Conservation (phyloP, 2,797 vertebrate species). For the Karalla daura region DNA sequence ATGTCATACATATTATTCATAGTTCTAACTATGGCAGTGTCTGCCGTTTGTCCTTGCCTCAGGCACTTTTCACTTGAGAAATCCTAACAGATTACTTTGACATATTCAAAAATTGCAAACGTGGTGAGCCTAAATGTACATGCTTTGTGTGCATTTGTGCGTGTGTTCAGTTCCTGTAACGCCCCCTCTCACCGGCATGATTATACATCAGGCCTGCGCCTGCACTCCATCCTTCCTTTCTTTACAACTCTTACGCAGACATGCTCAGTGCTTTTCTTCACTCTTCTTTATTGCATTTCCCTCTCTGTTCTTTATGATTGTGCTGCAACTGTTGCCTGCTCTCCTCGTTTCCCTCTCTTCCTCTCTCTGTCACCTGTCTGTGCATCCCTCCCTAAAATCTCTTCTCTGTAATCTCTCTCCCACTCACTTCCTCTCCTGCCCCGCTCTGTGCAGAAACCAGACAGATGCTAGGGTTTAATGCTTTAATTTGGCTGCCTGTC, state of each 20-base stretch:
- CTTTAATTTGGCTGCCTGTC: constrained; percentile 76
- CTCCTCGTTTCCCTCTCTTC: constrained; percentile 38
- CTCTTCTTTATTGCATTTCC: too few relatives aligned
- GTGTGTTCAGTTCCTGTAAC: not conserved
- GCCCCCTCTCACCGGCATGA: too few relatives aligned
- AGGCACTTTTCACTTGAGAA: constrained; percentile 10
- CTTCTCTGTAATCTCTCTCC: constrained; percentile 59
- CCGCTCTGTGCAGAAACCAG: constrained; percentile 53
- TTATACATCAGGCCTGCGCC: too few relatives aligned
- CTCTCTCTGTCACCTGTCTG: constrained; percentile 51
- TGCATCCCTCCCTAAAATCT: constrained; percentile 41
- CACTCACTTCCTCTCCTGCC: constrained; percentile 48
- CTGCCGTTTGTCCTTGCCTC: constrained; percentile 14
- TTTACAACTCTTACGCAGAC: not conserved
- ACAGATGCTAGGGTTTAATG: constrained; percentile 76
- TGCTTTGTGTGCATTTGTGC: not conserved
- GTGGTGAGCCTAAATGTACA: not conserved
- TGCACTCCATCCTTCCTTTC: not conserved
- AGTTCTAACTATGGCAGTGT: constrained; percentile 3
- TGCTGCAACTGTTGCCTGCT: constrained; percentile 32
- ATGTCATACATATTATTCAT: constrained; percentile 13
- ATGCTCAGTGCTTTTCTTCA: too few relatives aligned
- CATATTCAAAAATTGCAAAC: constrained; percentile 6
- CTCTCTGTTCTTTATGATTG: constrained; percentile 19
- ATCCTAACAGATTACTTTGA: constrained; percentile 21